Percentiles rank a stretch among this genome's conserved stretches.
Conservation (phyloP, 2,113 vertebrate species). For the Petaurus breviceps region DNA sequence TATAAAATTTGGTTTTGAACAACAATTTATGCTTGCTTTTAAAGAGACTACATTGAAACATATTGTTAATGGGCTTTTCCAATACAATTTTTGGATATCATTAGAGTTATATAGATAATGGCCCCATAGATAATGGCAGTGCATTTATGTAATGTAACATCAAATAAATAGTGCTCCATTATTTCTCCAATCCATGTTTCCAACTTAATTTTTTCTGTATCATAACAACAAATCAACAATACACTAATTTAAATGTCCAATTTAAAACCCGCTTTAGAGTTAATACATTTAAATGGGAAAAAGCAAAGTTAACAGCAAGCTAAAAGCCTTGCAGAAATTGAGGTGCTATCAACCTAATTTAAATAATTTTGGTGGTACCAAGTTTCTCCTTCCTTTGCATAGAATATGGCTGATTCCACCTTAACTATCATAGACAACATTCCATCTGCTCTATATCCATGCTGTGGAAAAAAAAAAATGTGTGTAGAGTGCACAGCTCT, state of each 20-base stretch:
- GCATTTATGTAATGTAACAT: conserved; percentile 70
- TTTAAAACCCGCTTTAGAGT: conserved; percentile 79
- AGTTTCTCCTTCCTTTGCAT: conserved; percentile 56
- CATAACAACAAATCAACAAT: conserved; percentile 80
- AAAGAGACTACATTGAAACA: conserved; percentile 80
- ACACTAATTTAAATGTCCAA: conserved; percentile 82
- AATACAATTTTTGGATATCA: conserved; percentile 69
- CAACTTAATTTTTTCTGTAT: conserved; percentile 80
- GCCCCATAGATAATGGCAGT: conserved; percentile 55
- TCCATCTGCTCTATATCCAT: neutral
- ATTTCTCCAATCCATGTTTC: conserved; percentile 71
- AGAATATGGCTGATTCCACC: conserved; percentile 20
- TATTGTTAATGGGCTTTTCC: conserved; percentile 80
- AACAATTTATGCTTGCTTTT: conserved; percentile 71
- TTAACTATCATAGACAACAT: conserved; percentile 24
- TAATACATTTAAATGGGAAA: conserved; percentile 76
- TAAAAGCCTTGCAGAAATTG: conserved; percentile 78
- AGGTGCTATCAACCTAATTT: conserved; percentile 70
- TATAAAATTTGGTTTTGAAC: conserved; percentile 70
- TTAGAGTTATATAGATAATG: conserved; percentile 76
- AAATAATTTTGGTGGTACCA: conserved; percentile 63
- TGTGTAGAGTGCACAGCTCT: neutral
- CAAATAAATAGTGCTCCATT: conserved; percentile 72
- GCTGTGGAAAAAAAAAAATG: neutral
- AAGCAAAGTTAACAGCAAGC: conserved; percentile 74